A percentile compares a stretch with the other conserved stretches of the same genome.
phyloP scores from a whole-genome alignment of 2,888 invertebrate genomes.

The Formica aserva region DNA sequence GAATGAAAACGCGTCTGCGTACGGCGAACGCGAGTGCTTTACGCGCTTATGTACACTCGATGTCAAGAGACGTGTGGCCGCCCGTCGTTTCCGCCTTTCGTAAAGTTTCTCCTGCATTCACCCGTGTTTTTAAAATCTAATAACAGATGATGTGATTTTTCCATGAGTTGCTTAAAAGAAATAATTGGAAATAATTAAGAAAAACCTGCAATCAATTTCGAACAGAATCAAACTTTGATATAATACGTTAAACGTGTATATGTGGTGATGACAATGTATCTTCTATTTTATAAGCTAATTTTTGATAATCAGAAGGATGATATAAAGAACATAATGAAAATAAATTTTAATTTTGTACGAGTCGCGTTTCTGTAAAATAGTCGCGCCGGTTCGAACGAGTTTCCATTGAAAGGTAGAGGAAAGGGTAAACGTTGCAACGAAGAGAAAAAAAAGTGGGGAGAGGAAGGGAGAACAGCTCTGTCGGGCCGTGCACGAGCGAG shows the following conservation, averaged over 20 bases:
- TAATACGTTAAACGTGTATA: background rate
- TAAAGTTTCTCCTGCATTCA: background rate
- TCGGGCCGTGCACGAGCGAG: constrained; percentile 63
- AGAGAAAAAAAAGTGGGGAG: constrained; percentile 45
- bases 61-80: background rate
- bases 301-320: background rate
- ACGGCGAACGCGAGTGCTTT: constrained; percentile 40
- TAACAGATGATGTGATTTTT: background rate
- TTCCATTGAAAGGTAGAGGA: constrained; percentile 65
- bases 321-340: background rate
- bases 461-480: constrained; percentile 50
- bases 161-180: background rate
- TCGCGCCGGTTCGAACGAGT: constrained; percentile 69
- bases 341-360: constrained; percentile 43
- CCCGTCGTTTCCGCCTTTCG: constrained; percentile 15
- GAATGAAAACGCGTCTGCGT: constrained; percentile 76
- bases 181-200: background rate
- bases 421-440: constrained; percentile 13
- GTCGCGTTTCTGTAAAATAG: constrained; percentile 52
- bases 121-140: background rate
- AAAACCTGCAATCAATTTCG: background rate
- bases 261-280: background rate
- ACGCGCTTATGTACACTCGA: constrained; percentile 33
- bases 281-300: background rate
- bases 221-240: background rate